Conservation (phyloP, 2,888 invertebrate species). For the Sclerodermus sp. region DNA sequence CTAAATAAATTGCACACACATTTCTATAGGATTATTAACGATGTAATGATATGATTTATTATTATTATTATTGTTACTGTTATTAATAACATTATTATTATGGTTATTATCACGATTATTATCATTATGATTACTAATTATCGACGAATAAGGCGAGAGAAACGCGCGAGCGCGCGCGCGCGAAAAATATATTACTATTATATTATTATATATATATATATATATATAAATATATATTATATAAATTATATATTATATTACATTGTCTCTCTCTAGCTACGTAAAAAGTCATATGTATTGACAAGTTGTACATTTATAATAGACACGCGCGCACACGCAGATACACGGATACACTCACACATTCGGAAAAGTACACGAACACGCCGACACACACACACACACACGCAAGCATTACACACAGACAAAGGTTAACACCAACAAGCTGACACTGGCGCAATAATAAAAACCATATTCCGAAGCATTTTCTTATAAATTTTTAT, state of each 20-base stretch:
- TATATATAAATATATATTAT: constrained; percentile 17
- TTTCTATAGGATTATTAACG: too few relatives aligned
- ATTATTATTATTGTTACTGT: too few relatives aligned
- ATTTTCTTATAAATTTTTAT: not conserved
- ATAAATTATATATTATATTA: constrained; percentile 28
- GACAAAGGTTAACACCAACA: not conserved
- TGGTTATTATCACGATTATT: too few relatives aligned
- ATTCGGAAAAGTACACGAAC: not conserved
- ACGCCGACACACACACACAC: not conserved
- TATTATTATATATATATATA: constrained; percentile 17
- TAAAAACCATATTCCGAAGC: constrained; percentile 25
- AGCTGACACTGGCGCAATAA: constrained; percentile 26
- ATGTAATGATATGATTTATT: too few relatives aligned
- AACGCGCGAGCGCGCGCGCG: constrained; percentile 24
- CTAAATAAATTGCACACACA: too few relatives aligned
- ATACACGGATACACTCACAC: not conserved
- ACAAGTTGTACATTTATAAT: constrained; percentile 57
- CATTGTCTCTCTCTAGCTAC: constrained; percentile 29
- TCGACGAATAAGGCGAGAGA: constrained; percentile 15
- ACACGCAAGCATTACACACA: not conserved
- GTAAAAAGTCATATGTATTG: constrained; percentile 49
- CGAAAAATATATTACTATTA: constrained; percentile 13
- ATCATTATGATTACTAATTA: too few relatives aligned
- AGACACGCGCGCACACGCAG: constrained; percentile 36
- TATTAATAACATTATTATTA: too few relatives aligned